These are phyloP conservation scores for Micropoecilia bifurca DNA, from an alignment of 2,797 vertebrate genomes.

Conservation along the genomic window DNA sequence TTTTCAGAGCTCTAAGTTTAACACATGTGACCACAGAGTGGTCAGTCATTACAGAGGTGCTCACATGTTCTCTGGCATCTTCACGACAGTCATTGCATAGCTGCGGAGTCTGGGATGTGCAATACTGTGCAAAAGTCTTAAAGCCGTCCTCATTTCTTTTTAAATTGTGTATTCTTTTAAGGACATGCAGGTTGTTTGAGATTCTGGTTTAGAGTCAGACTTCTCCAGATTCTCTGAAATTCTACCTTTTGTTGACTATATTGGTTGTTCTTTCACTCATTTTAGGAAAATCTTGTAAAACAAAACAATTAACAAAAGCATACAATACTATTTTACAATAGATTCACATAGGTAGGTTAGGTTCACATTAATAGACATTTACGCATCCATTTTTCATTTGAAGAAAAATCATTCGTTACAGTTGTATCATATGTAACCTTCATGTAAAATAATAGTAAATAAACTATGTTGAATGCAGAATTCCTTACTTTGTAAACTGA, in stretches of 20 bases:
- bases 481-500: background rate
- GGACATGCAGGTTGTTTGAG: background rate
- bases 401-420: background rate
- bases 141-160: background rate
- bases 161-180: background rate
- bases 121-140: background rate
- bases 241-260: background rate
- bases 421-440: background rate
- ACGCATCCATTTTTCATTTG: background rate
- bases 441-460: background rate
- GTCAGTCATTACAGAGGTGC: constrained; percentile 24
- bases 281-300: constrained; percentile 30
- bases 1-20: constrained; percentile 21
- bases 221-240: constrained; percentile 17
- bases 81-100: background rate
- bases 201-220: background rate
- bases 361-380: background rate
- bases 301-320: background rate
- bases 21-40: constrained; percentile 10
- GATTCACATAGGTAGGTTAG: no score
- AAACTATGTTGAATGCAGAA: background rate
- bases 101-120: background rate
- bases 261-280: constrained; percentile 10
- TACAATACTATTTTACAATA: background rate
- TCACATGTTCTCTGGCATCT: constrained; percentile 30